A percentile compares a stretch with the other conserved stretches of the same genome.
Evolutionary conservation across 2,113 vertebrate genomes (phyloP).

Genomic region (Corythornis vintsioides): DNA sequence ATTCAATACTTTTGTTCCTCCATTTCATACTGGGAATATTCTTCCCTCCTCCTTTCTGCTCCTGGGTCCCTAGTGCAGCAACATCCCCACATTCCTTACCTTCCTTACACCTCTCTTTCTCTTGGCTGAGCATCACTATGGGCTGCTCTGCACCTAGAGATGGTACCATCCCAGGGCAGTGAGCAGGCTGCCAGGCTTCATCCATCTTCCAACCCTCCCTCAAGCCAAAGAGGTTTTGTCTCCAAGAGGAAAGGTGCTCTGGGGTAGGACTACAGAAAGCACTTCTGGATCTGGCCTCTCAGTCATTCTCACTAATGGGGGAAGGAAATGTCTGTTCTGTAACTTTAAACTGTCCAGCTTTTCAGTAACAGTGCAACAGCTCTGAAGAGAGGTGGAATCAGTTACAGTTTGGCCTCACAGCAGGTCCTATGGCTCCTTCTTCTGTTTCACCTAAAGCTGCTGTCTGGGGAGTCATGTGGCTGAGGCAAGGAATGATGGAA

Average conservation of each 20-base stretch:
- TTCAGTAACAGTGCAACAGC: background rate
- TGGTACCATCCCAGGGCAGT: background rate
- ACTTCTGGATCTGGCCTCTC: background rate
- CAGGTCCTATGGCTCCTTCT: background rate
- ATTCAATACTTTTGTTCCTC: background rate
- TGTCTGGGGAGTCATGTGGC: background rate
- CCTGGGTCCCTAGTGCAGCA: background rate
- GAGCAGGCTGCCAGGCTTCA: background rate
- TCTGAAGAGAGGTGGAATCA: background rate
- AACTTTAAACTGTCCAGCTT: background rate
- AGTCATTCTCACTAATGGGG: background rate
- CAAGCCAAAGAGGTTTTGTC: background rate
- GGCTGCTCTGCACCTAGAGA: background rate
- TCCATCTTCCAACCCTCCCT: background rate
- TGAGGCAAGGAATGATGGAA: background rate
- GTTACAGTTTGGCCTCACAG: background rate
- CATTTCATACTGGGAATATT: background rate
- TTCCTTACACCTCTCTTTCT: background rate
- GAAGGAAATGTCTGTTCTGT: background rate
- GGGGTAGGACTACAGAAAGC: background rate
- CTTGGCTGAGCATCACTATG: background rate
- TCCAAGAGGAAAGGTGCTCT: background rate
- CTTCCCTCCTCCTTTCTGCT: background rate
- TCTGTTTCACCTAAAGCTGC: background rate
- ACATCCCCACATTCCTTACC: background rate